Evolutionary conservation across 2,888 invertebrate species (phyloP).

Genomic region (Ametastegia equiseti): DNA sequence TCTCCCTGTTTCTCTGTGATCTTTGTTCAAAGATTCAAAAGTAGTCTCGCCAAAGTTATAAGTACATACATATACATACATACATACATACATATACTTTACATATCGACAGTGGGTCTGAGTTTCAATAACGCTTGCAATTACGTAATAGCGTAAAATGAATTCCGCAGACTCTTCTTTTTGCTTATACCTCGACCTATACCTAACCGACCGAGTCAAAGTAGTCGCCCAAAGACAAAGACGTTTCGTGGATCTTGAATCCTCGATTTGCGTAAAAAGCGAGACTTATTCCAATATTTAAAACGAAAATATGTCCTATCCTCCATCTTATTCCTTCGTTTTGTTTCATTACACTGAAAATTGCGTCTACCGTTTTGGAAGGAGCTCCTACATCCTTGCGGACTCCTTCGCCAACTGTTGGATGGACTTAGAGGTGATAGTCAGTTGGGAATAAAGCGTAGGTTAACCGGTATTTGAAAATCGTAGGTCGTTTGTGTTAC

Average conservation of each 20-base stretch:
- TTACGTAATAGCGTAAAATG: constrained; percentile 27
- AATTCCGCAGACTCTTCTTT: not conserved
- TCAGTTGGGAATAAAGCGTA: constrained; percentile 24
- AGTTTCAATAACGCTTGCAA: constrained; percentile 25
- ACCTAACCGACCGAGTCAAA: not conserved
- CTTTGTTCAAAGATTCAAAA: constrained; percentile 29
- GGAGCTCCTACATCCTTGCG: not conserved
- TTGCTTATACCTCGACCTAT: no score
- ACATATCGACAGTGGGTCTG: no score
- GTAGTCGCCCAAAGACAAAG: constrained; percentile 23
- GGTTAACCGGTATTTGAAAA: constrained; percentile 47
- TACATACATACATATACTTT: no score
- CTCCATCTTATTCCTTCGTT: not conserved
- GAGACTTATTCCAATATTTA: not conserved
- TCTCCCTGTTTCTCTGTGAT: constrained; percentile 18
- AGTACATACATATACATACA: not conserved
- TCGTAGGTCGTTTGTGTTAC: constrained; percentile 30
- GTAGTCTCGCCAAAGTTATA: constrained; percentile 17
- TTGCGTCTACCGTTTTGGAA: not conserved
- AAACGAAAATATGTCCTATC: not conserved
- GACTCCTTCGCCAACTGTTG: not conserved
- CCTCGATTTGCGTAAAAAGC: not conserved
- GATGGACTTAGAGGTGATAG: not conserved
- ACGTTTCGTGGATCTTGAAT: not conserved
- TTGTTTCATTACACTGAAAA: not conserved